Evolutionary conservation across 92 coral and sea anemone species (phyloP).

Genomic region (Palythoa caribaeorum): DNA sequence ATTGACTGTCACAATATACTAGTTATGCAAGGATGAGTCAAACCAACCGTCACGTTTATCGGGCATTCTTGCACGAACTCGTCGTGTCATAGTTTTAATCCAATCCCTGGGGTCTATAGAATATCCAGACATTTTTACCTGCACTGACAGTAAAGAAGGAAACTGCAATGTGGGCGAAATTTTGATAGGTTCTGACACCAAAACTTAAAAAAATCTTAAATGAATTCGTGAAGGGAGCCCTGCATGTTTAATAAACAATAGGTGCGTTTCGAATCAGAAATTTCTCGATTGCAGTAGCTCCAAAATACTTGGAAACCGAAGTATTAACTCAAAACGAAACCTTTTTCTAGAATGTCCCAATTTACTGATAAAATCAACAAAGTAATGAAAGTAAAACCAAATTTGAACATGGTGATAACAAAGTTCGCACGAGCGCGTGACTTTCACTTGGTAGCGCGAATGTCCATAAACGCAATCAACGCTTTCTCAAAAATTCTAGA

Average conservation of each 20-base stretch:
- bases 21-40: not conserved
- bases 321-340: too few species aligned
- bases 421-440: slow-evolving; percentile 45
- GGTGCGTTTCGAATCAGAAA: not conserved
- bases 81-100: slow-evolving; percentile 5
- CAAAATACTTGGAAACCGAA: not conserved
- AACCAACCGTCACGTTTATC: slow-evolving; percentile 28
- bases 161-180: slow-evolving; percentile 24
- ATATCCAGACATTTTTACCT: not conserved
- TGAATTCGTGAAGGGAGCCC: slow-evolving; percentile 5
- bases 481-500: slow-evolving; percentile 41
- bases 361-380: not conserved
- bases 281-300: not conserved
- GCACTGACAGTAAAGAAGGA: slow-evolving; percentile 1
- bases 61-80: slow-evolving; percentile 27
- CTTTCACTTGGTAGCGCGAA: slow-evolving; percentile 25
- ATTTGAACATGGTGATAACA: not conserved
- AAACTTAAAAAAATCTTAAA: slow-evolving; percentile 31
- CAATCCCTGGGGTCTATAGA: not conserved
- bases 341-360: not conserved
- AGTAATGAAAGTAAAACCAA: not conserved
- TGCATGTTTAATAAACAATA: slow-evolving; percentile 35
- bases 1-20: slow-evolving; percentile 1
- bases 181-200: slow-evolving; percentile 21
- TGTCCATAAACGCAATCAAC: slow-evolving; percentile 29